Evolutionary conservation across 2,888 invertebrate genomes (phyloP), one percentile per base, ranked within the genome.

Genomic region (Agonopterix alstromeriana): DNA sequence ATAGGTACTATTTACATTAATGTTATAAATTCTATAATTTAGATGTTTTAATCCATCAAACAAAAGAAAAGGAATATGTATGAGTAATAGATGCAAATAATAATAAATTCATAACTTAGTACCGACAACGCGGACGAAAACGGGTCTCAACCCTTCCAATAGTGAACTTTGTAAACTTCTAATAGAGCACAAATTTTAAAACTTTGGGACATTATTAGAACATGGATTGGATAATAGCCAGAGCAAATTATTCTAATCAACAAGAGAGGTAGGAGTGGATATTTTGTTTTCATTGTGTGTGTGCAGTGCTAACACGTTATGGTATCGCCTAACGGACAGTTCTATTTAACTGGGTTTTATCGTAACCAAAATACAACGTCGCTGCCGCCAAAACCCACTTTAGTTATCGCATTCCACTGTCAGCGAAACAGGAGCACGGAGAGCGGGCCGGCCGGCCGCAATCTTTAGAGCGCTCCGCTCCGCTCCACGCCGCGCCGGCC

Each of bases 341-440:
- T 68, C 52, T 65, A 61, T 70, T 69, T 67, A 69, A 70, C 65
- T 58, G 63, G 55, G 64, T 62, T 66, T 77, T 78, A 78, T 78
- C 73, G 67, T 63, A 68, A 69, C 71, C 67, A 68, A 80, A 79
- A 73, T 74, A 74, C 71, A 67, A 68, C 61, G 64, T 62, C 67
- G 62, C 63, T 62, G 66, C 66, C 68, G 73, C 72, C 72, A 73
- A 79, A 82, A 77, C 79, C 79, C 72, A 83, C 76, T 82, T 72
- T 78, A 78, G 80, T 74, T 77, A 82, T 84, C 79, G 78, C 82
- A 82, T 81, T 75, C 82, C 79, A 67, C 68, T 78, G 80, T 77
- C 78, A 74, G 70, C 68, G 66, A 77, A 81, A 82, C 82, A 81
- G 82, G 82, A 83, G 79, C 78, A 73, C 65, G 58, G 67, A 70